A percentile compares a stretch with the other conserved stretches of the same genome.
phyloP scores from a whole-genome alignment of 2,888 invertebrate genomes.

The Cataglyphis albicans region DNA sequence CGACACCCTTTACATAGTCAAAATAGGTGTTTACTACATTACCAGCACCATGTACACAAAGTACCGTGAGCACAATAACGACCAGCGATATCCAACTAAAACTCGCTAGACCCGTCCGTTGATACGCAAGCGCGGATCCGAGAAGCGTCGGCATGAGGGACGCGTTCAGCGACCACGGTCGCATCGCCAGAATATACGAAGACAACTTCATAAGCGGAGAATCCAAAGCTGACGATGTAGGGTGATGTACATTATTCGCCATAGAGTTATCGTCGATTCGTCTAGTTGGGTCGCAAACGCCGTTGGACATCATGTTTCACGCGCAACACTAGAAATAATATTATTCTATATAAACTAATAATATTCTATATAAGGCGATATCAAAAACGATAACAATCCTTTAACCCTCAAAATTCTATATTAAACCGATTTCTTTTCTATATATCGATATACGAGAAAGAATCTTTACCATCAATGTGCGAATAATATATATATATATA shows the following conservation, averaged over 20 bases:
- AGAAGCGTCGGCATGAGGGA: conserved; percentile 96
- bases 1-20: conserved; percentile 97
- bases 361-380: not conserved
- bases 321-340: conserved; percentile 47
- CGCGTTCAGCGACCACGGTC: conserved; percentile 97
- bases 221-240: conserved; percentile 72
- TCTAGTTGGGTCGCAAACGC: conserved; percentile 67
- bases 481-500: not conserved
- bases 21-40: conserved; percentile 99
- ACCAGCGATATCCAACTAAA: conserved; percentile 93
- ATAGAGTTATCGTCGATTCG: conserved; percentile 62
- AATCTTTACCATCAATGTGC: not conserved
- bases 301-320: conserved; percentile 79
- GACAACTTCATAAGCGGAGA: conserved; percentile 93
- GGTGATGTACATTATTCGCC: conserved; percentile 65
- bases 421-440: not conserved
- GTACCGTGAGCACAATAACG: conserved; percentile 93
- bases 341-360: not conserved
- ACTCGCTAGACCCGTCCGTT: conserved; percentile 91
- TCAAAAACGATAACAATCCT: too few relatives aligned
- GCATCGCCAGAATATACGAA: conserved; percentile 94
- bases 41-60: conserved; percentile 97
- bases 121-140: conserved; percentile 95
- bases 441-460: not conserved
- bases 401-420: not conserved